Evolutionary conservation across 2,113 vertebrate species (phyloP).

Genomic region (Dicaeum eximium): DNA sequence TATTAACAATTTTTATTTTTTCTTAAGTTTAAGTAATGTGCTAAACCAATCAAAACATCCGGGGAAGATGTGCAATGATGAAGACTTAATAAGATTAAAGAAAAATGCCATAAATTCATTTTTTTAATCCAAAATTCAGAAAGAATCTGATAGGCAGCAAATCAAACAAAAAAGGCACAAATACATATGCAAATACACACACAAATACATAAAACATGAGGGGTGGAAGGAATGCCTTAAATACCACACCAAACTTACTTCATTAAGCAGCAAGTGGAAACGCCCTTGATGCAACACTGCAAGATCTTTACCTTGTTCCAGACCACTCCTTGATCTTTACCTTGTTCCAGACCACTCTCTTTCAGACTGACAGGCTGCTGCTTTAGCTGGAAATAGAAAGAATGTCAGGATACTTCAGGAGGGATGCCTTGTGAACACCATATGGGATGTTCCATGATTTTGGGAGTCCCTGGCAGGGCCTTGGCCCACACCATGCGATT

Average conservation of each 20-base stretch:
- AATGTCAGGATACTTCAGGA: not conserved
- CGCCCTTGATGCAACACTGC: not conserved
- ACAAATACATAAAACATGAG: not conserved
- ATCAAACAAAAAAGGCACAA: not conserved
- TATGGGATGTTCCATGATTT: not conserved
- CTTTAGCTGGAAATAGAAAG: not conserved
- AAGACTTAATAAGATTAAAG: not conserved
- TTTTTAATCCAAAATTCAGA: rapidly evolving
- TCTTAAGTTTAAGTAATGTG: not conserved
- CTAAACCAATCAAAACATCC: not conserved
- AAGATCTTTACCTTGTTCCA: not conserved
- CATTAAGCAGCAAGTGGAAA: not conserved
- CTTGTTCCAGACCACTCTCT: not conserved
- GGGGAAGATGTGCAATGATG: not conserved
- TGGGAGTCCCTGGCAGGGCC: not conserved
- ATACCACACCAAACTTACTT: not conserved
- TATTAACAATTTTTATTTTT: not conserved
- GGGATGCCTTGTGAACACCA: not conserved
- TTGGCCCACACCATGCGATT: not conserved
- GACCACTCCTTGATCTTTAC: not conserved
- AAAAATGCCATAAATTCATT: not conserved
- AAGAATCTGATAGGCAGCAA: not conserved
- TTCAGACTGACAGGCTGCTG: not conserved
- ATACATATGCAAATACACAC: not conserved
- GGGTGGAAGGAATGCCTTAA: not conserved